Percentiles rank a stretch among this genome's conserved stretches.
Evolutionary conservation across 2,113 vertebrate genomes (phyloP).

Genomic region (Leuciscus idus): DNA sequence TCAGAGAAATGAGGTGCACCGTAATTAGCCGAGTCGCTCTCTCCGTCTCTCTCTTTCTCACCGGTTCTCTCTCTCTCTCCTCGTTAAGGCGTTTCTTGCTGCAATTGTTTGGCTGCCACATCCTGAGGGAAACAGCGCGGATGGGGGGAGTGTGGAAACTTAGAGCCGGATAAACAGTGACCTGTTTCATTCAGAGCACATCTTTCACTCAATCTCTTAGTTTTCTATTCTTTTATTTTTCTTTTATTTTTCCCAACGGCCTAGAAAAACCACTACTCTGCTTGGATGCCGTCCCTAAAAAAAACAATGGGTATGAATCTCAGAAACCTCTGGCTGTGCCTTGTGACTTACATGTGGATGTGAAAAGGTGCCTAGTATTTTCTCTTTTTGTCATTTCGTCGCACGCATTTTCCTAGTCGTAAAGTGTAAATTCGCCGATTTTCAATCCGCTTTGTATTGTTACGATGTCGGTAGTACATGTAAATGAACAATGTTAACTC

Average conservation of each 20-base stretch:
- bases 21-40: slow-evolving; percentile 68
- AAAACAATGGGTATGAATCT: slow-evolving; percentile 16
- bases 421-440: background rate
- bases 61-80: slow-evolving; percentile 1
- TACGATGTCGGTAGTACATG: too few relatives aligned
- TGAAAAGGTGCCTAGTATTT: background rate
- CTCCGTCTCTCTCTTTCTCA: slow-evolving; percentile 6
- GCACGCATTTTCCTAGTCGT: background rate
- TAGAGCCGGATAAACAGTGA: slow-evolving; percentile 38
- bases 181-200: slow-evolving; percentile 47
- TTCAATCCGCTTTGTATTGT: too few relatives aligned
- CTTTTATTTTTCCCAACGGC: slow-evolving; percentile 21
- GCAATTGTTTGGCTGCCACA: slow-evolving; percentile 69
- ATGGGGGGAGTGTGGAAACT: slow-evolving; percentile 33
- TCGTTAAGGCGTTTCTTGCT: slow-evolving; percentile 65
- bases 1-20: slow-evolving; percentile 47
- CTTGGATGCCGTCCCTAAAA: background rate
- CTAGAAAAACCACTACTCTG: slow-evolving; percentile 36
- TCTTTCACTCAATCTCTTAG: slow-evolving; percentile 21
- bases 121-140: slow-evolving; percentile 50
- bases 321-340: background rate
- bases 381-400: background rate
- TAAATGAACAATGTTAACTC: too few relatives aligned
- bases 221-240: slow-evolving; percentile 17
- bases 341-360: background rate